Evolutionary conservation across 2,797 vertebrate species (phyloP), one percentile per base, ranked within the genome.

Genomic region (Sciurus carolinensis): DNA sequence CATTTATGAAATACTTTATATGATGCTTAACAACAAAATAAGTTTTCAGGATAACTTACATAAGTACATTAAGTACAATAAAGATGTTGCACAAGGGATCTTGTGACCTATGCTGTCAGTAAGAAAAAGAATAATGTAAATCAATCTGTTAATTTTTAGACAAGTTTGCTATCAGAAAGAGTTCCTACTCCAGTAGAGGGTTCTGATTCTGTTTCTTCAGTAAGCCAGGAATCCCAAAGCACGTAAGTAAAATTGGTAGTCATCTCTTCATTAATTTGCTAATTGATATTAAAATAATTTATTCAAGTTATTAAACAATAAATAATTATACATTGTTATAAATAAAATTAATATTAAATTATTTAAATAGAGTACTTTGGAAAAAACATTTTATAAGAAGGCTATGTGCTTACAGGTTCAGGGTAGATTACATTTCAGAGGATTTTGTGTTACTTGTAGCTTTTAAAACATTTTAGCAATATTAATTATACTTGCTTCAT

Each of bases 171-270:
- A 87, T 99, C 99, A 17, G 99, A 99, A 94, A 98, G 99, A 97
- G 98, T 98, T 91, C 98, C 98, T n/a, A 99, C 99, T 69, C 99
- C 99, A 44, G 97, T 99, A 79, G 98, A 98, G 73, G 99, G 98
- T 94, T 94, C 96, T 57, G 97, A 98, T 88, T 97, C 97, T 2
- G 90, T 96, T 95, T 97, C 98, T 82, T 97, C 98, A 1, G 76
- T 98, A 91, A 98, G 96, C 86, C 98, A 98, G 90, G 99, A 99
- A 77, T 98, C 98, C 52, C 99, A 99, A 95, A 98, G 96, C 94
- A 97, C 86, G 99, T 99, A 98, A 99, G 99, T 98, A 85, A 59
- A 96, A 18, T 4, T 96, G 17, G 26, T 93, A 72, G 5, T 66
- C n/a, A 72, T 57, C 13, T 92, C 13, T 84, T 72, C 83, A 30